Evolutionary conservation across 1,140 invertebrate species (phyloP).

Genomic region (Monomorium pharaonis): DNA sequence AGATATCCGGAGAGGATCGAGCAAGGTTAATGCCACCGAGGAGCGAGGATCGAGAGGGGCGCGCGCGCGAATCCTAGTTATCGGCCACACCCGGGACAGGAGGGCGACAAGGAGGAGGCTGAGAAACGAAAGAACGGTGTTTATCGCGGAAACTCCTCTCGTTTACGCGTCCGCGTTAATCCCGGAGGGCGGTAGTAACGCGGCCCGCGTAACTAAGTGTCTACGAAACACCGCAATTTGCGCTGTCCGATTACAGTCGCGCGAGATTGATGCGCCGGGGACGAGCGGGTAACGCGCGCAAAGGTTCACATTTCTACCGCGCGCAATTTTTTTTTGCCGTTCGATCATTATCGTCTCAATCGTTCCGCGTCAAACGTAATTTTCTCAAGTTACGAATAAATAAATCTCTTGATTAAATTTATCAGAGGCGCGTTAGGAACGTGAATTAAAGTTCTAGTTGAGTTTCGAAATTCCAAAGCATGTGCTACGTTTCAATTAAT

Average conservation of each 20-base stretch:
- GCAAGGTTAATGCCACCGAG: slow-evolving; percentile 79
- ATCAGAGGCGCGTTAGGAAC: background rate
- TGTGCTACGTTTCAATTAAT: background rate
- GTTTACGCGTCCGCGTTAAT: slow-evolving; percentile 18
- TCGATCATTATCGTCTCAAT: background rate
- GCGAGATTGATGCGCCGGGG: background rate
- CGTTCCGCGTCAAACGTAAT: background rate
- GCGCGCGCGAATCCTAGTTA: slow-evolving; percentile 71
- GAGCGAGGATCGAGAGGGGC: slow-evolving; percentile 54
- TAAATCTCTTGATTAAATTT: background rate
- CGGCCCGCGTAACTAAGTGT: background rate
- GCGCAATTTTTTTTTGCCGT: background rate
- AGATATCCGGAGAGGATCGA: slow-evolving; percentile 67
- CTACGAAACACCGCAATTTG: slow-evolving; percentile 31
- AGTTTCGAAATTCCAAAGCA: background rate
- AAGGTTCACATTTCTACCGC: background rate
- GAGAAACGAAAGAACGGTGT: background rate
- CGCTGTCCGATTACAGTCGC: slow-evolving; percentile 2
- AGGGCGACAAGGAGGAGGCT: background rate
- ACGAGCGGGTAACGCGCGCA: background rate
- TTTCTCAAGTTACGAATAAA: background rate
- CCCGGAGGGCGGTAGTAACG: slow-evolving; percentile 18
- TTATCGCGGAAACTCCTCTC: slow-evolving; percentile 1
- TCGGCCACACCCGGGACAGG: slow-evolving; percentile 71
- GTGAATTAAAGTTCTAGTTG: background rate